Evolutionary conservation across 2,797 vertebrate genomes (phyloP).

Genomic region (Acanthurus lineatus): DNA sequence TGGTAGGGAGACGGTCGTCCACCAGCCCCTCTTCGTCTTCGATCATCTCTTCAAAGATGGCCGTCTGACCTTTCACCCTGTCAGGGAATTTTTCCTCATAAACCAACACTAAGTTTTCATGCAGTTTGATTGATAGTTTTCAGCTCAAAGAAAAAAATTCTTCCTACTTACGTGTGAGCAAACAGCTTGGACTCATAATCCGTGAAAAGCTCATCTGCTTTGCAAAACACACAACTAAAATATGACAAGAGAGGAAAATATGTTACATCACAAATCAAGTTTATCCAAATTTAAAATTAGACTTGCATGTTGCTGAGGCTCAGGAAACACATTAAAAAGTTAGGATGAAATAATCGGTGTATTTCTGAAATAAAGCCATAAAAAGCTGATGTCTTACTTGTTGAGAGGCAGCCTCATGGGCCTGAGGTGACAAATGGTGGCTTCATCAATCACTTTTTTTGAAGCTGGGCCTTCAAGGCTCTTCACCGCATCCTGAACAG

Average conservation of each 20-base stretch:
- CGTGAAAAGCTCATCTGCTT: constrained; percentile 97
- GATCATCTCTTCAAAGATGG: constrained; percentile 99
- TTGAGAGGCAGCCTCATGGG: constrained; percentile 94
- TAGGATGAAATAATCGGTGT: not conserved
- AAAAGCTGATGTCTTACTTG: constrained; percentile 86
- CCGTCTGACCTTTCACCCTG: constrained; percentile 97
- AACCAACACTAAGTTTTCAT: not conserved
- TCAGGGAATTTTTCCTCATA: constrained; percentile 1
- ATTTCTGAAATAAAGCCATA: not conserved
- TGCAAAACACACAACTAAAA: constrained; percentile 97
- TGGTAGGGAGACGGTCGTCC: constrained; percentile 95
- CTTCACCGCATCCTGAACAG: constrained; percentile 93
- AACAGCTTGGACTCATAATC: constrained; percentile 99
- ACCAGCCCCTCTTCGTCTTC: constrained; percentile 97
- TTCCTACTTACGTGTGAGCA: constrained; percentile 95
- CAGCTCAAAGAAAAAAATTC: not conserved
- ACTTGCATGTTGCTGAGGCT: not conserved
- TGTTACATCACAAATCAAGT: not conserved
- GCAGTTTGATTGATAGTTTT: not conserved
- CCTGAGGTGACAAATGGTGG: constrained; percentile 94
- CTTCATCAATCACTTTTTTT: constrained; percentile 92
- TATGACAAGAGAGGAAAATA: not conserved
- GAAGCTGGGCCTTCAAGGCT: constrained; percentile 94
- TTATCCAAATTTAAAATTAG: not conserved
- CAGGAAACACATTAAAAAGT: not conserved